phyloP scores from a whole-genome alignment of 1,140 invertebrate species.

The Drosophila nasuta region DNA sequence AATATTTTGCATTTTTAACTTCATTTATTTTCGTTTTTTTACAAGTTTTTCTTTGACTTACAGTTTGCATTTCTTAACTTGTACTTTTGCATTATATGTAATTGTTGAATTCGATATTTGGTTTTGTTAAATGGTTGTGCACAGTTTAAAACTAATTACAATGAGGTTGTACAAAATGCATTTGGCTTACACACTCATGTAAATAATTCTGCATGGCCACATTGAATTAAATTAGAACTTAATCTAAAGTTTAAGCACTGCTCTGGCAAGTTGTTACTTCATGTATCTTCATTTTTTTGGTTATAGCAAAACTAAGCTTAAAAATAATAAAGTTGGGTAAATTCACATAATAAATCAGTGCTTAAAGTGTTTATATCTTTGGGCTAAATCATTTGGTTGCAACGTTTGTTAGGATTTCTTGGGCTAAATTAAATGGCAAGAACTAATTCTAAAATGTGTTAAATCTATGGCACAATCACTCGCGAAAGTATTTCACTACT shows the following conservation, averaged over 20 bases:
- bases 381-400: slow-evolving; percentile 68
- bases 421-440: slow-evolving; percentile 71
- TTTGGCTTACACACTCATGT: slow-evolving; percentile 29
- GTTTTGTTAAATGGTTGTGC: slow-evolving; percentile 21
- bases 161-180: slow-evolving; percentile 45
- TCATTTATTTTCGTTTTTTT: slow-evolving; percentile 12
- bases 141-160: background rate
- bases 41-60: background rate
- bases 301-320: slow-evolving; percentile 46
- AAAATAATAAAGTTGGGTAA: slow-evolving; percentile 24
- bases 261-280: slow-evolving; percentile 64
- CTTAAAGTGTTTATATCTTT: slow-evolving; percentile 60
- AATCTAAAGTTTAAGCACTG: slow-evolving; percentile 42
- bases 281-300: slow-evolving; percentile 55
- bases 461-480: slow-evolving; percentile 64
- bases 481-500: background rate
- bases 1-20: slow-evolving; percentile 6
- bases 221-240: slow-evolving; percentile 46
- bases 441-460: slow-evolving; percentile 61
- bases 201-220: slow-evolving; percentile 61
- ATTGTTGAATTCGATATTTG: slow-evolving; percentile 34
- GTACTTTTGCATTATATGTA: slow-evolving; percentile 1
- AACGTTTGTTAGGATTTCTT: slow-evolving; percentile 36
- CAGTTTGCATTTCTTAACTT: slow-evolving; percentile 9
- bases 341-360: slow-evolving; percentile 43